Percentiles rank a stretch among this genome's conserved stretches.
These are phyloP conservation scores for Xenops minutus DNA, from an alignment of 2,797 vertebrate species.

Conservation along the genomic window DNA sequence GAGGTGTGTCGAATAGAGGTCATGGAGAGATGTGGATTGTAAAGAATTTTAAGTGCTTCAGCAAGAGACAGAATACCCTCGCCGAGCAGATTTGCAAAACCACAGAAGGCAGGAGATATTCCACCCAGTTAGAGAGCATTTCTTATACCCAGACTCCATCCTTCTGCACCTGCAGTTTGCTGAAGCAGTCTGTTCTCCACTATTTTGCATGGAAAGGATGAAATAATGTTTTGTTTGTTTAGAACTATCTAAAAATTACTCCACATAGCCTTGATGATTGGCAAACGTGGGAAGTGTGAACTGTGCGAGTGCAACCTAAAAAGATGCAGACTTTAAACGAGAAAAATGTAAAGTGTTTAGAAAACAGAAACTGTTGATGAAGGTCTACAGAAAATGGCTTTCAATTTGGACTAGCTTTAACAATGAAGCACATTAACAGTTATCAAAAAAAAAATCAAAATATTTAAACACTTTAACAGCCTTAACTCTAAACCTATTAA, in stretches of 20 bases:
- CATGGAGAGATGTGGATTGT: not conserved
- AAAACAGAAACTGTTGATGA: slow-evolving; percentile 41
- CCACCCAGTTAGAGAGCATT: not conserved
- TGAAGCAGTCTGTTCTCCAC: not conserved
- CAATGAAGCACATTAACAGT: not conserved
- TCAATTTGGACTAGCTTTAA: slow-evolving; percentile 1
- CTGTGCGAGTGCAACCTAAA: slow-evolving; percentile 2
- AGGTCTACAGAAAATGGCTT: not conserved
- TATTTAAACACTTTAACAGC: slow-evolving; percentile 10
- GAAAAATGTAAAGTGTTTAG: slow-evolving; percentile 24
- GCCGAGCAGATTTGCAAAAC: not conserved
- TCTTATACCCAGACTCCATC: not conserved
- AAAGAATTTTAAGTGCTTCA: not conserved
- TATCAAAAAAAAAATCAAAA: slow-evolving; percentile 10
- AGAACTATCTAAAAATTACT: slow-evolving; percentile 53
- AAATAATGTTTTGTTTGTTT: slow-evolving; percentile 58
- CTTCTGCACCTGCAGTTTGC: not conserved
- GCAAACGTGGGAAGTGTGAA: slow-evolving; percentile 61
- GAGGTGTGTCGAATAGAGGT: not conserved
- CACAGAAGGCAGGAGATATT: not conserved
- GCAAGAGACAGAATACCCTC: not conserved
- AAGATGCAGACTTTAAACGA: slow-evolving; percentile 17
- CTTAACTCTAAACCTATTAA: not conserved
- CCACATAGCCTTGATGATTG: slow-evolving; percentile 56
- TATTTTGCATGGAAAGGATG: not conserved